Percentiles rank a stretch among this genome's conserved stretches.
Conservation (phyloP, 1,140 invertebrate species). For the Limonius californicus region DNA sequence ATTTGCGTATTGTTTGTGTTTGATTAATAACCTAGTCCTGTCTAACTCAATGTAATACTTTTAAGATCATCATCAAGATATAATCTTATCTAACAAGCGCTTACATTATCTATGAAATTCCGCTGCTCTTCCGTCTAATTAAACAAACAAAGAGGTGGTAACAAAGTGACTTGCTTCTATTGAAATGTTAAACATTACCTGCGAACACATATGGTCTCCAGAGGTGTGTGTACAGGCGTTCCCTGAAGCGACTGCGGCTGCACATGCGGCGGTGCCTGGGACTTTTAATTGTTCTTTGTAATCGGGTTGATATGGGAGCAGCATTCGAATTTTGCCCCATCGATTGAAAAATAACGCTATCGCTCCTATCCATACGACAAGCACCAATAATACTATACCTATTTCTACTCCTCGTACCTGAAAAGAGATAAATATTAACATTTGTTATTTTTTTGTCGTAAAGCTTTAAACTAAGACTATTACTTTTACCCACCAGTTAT, state of each 20-base stretch:
- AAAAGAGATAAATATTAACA: conserved; percentile 31
- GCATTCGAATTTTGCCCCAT: conserved; percentile 91
- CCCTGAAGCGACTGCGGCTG: conserved; percentile 53
- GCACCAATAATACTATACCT: conserved; percentile 79
- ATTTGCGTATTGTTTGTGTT: too few relatives aligned
- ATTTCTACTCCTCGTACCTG: conserved; percentile 83
- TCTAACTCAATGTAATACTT: too few relatives aligned
- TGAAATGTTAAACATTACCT: conserved; percentile 47
- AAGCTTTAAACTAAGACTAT: too few relatives aligned
- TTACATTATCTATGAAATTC: too few relatives aligned
- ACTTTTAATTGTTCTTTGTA: conserved; percentile 83
- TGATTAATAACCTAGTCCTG: too few relatives aligned
- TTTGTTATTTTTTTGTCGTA: too few relatives aligned
- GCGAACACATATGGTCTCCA: conserved; percentile 59
- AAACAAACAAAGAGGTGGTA: too few relatives aligned
- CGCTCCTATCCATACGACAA: conserved; percentile 82
- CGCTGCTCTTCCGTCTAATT: too few relatives aligned
- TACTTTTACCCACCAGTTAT: too few relatives aligned
- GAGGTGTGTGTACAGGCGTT: conserved; percentile 52
- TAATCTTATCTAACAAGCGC: too few relatives aligned
- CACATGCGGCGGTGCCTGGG: conserved; percentile 70
- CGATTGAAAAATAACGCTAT: conserved; percentile 87
- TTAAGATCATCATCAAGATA: too few relatives aligned
- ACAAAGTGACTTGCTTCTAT: too few relatives aligned
- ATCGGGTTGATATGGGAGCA: conserved; percentile 86